These are phyloP conservation scores for human (Homo sapiens) DNA, from an alignment of 2,113 vertebrate species.

Conservation along the genomic window DNA sequence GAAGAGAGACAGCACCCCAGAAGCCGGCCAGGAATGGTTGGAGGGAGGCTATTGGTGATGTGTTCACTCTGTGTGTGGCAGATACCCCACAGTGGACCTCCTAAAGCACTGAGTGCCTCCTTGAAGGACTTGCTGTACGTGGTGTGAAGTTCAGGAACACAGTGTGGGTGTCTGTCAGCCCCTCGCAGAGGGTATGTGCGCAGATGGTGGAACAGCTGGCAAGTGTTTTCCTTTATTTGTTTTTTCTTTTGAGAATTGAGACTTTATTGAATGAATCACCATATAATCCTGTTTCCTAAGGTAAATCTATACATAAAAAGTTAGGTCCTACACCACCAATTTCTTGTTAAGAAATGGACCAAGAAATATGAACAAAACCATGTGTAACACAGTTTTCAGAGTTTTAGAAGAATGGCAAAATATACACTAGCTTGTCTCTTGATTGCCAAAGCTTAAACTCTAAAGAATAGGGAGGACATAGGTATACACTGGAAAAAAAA, in stretches of 20 bases:
- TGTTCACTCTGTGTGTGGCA: not conserved
- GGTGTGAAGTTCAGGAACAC: not conserved
- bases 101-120: not conserved
- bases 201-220: not conserved
- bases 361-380: not conserved
- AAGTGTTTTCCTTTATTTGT: not conserved
- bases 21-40: not conserved
- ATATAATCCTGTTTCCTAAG: not conserved
- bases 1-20: accelerated
- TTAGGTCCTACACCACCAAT: accelerated
- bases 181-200: accelerated
- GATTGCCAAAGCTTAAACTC: not conserved
- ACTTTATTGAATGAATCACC: not conserved
- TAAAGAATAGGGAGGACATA: accelerated
- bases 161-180: not conserved
- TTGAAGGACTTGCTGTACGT: not conserved
- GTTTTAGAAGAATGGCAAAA: not conserved
- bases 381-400: not conserved
- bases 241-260: not conserved
- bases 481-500: accelerated
- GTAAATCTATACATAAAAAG: not conserved
- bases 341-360: not conserved
- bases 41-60: not conserved
- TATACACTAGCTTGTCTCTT: accelerated
- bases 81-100: not conserved